phyloP scores from a whole-genome alignment of 1,140 invertebrate species.

The Steinernema feltiae region DNA sequence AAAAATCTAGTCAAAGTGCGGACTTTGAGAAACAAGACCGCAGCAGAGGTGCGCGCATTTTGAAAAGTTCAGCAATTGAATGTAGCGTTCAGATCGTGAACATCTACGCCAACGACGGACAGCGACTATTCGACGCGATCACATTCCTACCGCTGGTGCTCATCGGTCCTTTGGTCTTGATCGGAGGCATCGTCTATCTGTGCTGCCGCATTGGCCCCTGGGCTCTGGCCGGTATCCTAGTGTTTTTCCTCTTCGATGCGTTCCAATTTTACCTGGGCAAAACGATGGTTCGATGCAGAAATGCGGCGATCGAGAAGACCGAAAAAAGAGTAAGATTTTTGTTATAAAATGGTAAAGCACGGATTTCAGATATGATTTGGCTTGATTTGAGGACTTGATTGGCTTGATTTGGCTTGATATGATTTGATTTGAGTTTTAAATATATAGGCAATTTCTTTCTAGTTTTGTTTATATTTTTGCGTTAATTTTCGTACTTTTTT shows the following conservation, averaged over 20 bases:
- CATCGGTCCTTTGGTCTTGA: slow-evolving; percentile 65
- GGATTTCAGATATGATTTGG: too few relatives aligned
- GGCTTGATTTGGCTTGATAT: too few relatives aligned
- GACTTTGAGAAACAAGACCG: slow-evolving; percentile 63
- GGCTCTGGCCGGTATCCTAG: slow-evolving; percentile 65
- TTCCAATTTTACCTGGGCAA: slow-evolving; percentile 61
- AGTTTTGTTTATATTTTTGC: too few relatives aligned
- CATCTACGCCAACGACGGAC: slow-evolving; percentile 68
- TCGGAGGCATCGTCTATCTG: slow-evolving; percentile 65
- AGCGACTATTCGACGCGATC: slow-evolving; percentile 67
- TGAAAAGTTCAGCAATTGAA: neutral
- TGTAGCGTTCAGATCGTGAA: slow-evolving; percentile 66
- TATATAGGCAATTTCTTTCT: too few relatives aligned
- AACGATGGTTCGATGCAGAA: slow-evolving; percentile 57
- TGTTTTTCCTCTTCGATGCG: slow-evolving; percentile 67
- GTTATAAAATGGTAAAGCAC: too few relatives aligned
- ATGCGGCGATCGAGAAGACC: slow-evolving; percentile 58
- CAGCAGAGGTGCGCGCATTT: slow-evolving; percentile 64
- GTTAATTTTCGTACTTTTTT: too few relatives aligned
- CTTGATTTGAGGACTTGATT: too few relatives aligned
- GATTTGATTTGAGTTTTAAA: too few relatives aligned
- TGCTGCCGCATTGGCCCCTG: slow-evolving; percentile 65
- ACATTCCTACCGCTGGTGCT: slow-evolving; percentile 66
- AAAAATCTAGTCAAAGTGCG: slow-evolving; percentile 66
- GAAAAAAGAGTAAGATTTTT: slow-evolving; percentile 53